These are phyloP conservation scores for Ptychodera flava DNA, from an alignment of 35 echinoderm and acorn worm genomes.

Conservation along the genomic window DNA sequence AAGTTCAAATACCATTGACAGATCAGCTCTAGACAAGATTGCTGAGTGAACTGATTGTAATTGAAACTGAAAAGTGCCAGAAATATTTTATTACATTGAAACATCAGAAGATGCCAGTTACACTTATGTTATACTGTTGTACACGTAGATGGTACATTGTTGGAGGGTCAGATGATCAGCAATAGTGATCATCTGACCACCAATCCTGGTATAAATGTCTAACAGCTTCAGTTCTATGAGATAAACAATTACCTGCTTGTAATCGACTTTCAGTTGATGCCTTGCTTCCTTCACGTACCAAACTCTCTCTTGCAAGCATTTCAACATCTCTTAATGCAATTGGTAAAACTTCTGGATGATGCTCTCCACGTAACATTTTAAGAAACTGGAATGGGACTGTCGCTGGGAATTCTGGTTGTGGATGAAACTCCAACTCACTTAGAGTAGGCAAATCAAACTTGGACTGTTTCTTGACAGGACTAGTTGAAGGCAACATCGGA, in stretches of 20 bases:
- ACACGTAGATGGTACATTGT: no score
- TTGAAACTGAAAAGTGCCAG: no score
- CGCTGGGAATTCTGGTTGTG: conserved; percentile 32
- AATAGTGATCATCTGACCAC: no score
- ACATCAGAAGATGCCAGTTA: no score
- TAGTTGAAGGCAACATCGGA: conserved; percentile 29
- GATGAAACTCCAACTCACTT: conserved; percentile 45
- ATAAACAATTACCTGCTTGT: conserved; percentile 16
- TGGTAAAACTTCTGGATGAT: neutral
- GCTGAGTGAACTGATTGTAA: no score
- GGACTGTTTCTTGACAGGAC: conserved; percentile 42
- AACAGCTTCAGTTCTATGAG: no score
- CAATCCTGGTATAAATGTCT: no score
- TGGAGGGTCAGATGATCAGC: no score
- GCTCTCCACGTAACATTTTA: conserved; percentile 25
- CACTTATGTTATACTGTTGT: no score
- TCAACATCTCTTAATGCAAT: neutral
- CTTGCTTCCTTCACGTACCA: neutral
- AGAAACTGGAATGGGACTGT: conserved; percentile 75
- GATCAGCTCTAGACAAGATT: no score
- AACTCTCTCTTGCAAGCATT: neutral
- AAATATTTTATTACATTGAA: no score
- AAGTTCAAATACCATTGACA: no score
- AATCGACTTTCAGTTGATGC: neutral
- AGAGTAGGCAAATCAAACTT: conserved; percentile 87